Conservation (phyloP, 2,113 vertebrate species). For the Albula goreensis region DNA sequence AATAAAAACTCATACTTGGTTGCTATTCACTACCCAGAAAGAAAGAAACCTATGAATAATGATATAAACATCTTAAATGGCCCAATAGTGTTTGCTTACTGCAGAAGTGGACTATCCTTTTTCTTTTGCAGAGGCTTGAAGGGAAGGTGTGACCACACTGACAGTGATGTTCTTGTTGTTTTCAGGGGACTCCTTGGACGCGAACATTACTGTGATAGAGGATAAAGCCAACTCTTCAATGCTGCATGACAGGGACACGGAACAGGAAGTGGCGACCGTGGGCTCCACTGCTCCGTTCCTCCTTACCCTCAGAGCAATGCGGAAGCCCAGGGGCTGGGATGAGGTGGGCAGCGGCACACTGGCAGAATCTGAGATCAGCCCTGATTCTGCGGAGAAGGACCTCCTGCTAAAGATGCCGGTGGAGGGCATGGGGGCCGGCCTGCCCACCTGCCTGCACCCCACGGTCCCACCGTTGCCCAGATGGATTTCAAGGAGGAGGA, state of each 20-base stretch:
- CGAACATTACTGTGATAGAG: conserved; percentile 17
- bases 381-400: conserved; percentile 64
- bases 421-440: conserved; percentile 47
- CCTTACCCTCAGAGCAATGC: conserved; percentile 24
- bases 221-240: conserved; percentile 17
- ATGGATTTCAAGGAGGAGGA: conserved; percentile 60
- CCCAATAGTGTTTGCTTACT: not conserved
- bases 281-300: conserved; percentile 29
- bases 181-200: conserved; percentile 16
- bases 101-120: not conserved
- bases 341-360: conserved; percentile 65
- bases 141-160: conserved; percentile 1
- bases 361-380: conserved; percentile 44
- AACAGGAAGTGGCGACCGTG: conserved; percentile 22
- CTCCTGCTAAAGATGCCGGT: conserved; percentile 58
- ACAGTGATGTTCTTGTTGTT: conserved; percentile 18
- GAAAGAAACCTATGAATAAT: not conserved
- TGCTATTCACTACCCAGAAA: not conserved
- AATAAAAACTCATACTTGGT: too few relatives aligned
- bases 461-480: conserved; percentile 46
- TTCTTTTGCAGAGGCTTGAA: not conserved
- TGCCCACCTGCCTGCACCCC: conserved; percentile 55
- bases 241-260: conserved; percentile 24
- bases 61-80: not conserved
- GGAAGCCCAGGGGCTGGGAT: conserved; percentile 55